These are phyloP conservation scores for Nomada flava DNA, from an alignment of 2,888 invertebrate genomes.

Conservation along the genomic window DNA sequence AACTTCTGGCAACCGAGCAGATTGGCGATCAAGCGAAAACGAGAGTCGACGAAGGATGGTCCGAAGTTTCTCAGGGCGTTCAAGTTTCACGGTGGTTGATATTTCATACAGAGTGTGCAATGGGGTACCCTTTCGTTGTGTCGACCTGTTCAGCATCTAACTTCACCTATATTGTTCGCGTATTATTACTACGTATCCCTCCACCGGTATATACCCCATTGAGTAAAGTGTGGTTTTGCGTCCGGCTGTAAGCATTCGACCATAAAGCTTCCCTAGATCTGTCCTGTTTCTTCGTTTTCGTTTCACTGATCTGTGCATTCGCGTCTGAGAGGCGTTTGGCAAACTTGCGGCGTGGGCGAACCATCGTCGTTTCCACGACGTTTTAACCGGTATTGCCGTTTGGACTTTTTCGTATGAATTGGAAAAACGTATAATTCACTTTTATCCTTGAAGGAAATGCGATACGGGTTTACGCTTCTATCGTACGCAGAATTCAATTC, in stretches of 20 bases:
- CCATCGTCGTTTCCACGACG: too few species aligned
- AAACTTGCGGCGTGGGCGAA: too few species aligned
- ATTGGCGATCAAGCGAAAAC: constrained; percentile 58
- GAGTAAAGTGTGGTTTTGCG: constrained; percentile 83
- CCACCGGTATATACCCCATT: constrained; percentile 70
- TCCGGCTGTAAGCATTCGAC: constrained; percentile 75
- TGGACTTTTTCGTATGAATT: too few species aligned
- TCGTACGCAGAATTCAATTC: too few species aligned
- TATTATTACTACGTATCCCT: constrained; percentile 70
- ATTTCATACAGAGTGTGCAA: constrained; percentile 83
- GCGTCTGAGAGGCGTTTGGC: too few species aligned
- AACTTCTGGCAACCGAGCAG: constrained; percentile 43
- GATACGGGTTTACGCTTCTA: too few species aligned
- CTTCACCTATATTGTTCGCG: constrained; percentile 80
- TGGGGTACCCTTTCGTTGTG: constrained; percentile 72
- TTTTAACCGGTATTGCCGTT: too few species aligned
- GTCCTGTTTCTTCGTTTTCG: constrained; percentile 21
- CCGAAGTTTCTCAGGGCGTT: constrained; percentile 83
- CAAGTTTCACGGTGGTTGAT: constrained; percentile 84
- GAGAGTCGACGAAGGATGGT: constrained; percentile 61
- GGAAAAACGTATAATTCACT: too few species aligned
- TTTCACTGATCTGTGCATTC: not conserved
- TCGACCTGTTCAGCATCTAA: constrained; percentile 72
- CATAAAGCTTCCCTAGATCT: constrained; percentile 51
- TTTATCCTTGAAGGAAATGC: too few species aligned